phyloP scores from a whole-genome alignment of 2,888 invertebrate species.

The Cacoxenus indagator region DNA sequence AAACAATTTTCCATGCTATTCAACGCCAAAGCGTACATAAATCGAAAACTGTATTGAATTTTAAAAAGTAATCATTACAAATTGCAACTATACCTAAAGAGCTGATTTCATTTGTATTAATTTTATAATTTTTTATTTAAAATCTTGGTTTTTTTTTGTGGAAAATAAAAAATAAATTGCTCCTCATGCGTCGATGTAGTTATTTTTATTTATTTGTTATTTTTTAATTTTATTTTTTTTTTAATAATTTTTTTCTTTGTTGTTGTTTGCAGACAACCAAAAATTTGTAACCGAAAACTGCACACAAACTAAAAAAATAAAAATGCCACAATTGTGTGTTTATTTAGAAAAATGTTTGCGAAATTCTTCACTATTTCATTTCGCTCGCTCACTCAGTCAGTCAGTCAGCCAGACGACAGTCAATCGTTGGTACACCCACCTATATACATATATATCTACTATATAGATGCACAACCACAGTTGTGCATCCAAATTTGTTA shows the following conservation, averaged over 20 bases:
- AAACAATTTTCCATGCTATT: slow-evolving; percentile 17
- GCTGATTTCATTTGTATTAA: not conserved
- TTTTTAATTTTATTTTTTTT: not conserved
- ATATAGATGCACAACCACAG: no score
- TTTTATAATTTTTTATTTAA: not conserved
- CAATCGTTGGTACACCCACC: not conserved
- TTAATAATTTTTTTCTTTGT: not conserved
- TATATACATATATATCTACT: not conserved
- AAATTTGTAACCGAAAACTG: not conserved
- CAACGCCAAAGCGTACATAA: not conserved
- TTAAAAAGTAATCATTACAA: not conserved
- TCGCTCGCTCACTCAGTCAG: not conserved
- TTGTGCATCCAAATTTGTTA: no score
- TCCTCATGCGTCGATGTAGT: not conserved
- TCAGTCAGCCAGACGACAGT: not conserved
- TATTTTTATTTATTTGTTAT: not conserved
- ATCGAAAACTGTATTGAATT: not conserved
- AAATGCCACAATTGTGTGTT: slow-evolving; percentile 41
- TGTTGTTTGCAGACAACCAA: not conserved
- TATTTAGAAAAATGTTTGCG: slow-evolving; percentile 45
- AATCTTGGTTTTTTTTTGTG: not conserved
- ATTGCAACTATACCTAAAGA: no score
- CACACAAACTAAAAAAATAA: not conserved
- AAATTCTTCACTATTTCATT: slow-evolving; percentile 1
- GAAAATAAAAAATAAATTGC: no score